Evolutionary conservation across 37 sponge, comb jelly and placozoan genomes (phyloP), one percentile per base, ranked within the genome.

Genomic region (Geodia barretti): DNA sequence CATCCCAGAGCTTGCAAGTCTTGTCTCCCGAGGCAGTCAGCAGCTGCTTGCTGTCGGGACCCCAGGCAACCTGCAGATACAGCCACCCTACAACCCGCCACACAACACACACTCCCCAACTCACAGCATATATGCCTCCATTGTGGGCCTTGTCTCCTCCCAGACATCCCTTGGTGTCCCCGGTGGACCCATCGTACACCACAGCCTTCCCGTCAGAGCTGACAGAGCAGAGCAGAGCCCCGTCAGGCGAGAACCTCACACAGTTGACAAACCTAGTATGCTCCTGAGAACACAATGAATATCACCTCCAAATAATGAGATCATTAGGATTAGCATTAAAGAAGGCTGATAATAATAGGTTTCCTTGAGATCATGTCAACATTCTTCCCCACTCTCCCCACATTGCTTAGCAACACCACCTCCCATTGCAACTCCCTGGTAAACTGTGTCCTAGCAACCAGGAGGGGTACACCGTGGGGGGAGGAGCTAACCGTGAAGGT

Each of bases 11-110:
- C 69, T 94, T 96, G 70, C 89, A 91, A 24, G 92, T 94, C 82
- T 96, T 96, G 83, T 98, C 99, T 38, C 94, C 97, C 35, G 99
- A 98, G 60, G 93, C 95, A 60, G 99, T 98, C 25, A 98, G 81
- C 21, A 98, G 72, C 38, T 90, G 97, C 23, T 77, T 68, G 25
- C 97, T 76, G 68, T 92, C 91, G 9, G 97, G 86, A 72, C 83
- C 83, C 91, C 95, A 98, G 59, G 83, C 70, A 38, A 95, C 42
- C 89, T 95, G 43, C 14, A 20, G n/a, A 38, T 1, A 37, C 5
- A 29, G 58, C 54, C 59, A 9, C 38, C 34, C 70, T 1, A 30
- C 20, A 39, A 41, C 42, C 60, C 26, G 39, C 47, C 75, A 64
- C 31, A 21, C 21, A 64, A 66, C 54, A 84, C 77, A 29, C 2